Evolutionary conservation across 2,888 invertebrate genomes (phyloP), one percentile per base, ranked within the genome.

Genomic region (Pammene aurita): DNA sequence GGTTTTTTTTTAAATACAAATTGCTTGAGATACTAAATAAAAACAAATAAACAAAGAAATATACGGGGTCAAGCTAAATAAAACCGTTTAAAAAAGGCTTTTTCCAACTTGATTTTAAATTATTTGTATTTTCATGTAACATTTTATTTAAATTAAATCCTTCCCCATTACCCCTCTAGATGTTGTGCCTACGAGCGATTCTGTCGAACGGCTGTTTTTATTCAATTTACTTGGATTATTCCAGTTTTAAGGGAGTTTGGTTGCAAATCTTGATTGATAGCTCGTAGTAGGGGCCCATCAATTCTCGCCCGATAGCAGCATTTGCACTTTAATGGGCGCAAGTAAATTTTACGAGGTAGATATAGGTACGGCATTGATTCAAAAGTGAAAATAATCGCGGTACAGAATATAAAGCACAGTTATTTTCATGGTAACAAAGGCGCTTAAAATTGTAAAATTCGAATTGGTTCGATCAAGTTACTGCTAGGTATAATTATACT

Each of bases 231-330:
- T 77, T 71, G 76, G 82, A 81, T 86, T 83, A 83, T 78, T 80
- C 79, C 81, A 84, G 81, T 85, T 81, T 80, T 79, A 78, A 81
- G 76, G 80, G 82, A 81, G 80, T 82, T 83, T 79, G 82, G 83
- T 79, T 82, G 80, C 82, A 86, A 88, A 89, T 88, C 88, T 87
- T 90, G 89, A 90, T 90, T 89, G 88, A 90, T 89, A 84, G 87
- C 83, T 81, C 76, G 82, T 81, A 84, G 87, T 82, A 79, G 78
- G n/a, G 76, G 77, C 80, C 83, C 84, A 89, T 89, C 85, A 87
- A 88, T 90, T 86, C 82, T 78, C 78, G 77, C 75, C 76, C 74
- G 75, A 81, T 83, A 84, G 80, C 83, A 80, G 82, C 78, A 86
- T 87, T 89, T 87, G 77, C 85, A 85, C 82, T 83, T 83, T 83